Conservation (phyloP, 2,888 invertebrate genomes). For the Pseudanteris insignis region DNA sequence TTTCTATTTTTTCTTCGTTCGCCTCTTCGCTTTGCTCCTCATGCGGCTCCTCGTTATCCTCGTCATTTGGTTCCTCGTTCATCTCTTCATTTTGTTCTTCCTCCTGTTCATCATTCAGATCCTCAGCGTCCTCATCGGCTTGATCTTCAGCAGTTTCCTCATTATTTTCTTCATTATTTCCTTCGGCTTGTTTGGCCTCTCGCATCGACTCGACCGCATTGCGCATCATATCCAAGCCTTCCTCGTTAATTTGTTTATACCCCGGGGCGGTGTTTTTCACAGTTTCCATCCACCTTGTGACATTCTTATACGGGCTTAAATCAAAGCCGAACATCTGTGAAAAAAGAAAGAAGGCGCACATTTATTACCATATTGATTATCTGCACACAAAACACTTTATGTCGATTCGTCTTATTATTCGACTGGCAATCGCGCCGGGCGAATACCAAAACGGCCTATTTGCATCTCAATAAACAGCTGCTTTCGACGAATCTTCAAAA, state of each 20-base stretch:
- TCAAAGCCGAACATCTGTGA: slow-evolving; percentile 57
- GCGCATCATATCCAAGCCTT: slow-evolving; percentile 53
- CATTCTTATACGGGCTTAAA: slow-evolving; percentile 72
- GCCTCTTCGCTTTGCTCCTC: too few species aligned
- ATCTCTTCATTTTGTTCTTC: too few species aligned
- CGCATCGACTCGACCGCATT: slow-evolving; percentile 29
- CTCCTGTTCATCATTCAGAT: too few species aligned
- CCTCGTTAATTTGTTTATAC: slow-evolving; percentile 67
- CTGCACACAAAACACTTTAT: slow-evolving; percentile 18
- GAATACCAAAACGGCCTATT: slow-evolving; percentile 25
- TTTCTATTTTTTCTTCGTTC: too few species aligned
- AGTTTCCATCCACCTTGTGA: slow-evolving; percentile 73
- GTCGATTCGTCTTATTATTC: slow-evolving; percentile 21
- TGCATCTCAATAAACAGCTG: slow-evolving; percentile 22
- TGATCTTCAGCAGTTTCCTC: slow-evolving; percentile 1
- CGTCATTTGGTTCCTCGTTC: too few species aligned
- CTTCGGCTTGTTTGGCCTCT: slow-evolving; percentile 8
- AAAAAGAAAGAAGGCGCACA: slow-evolving; percentile 9
- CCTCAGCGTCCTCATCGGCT: background rate
- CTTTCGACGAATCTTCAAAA: slow-evolving; percentile 16
- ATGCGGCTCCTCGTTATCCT: too few species aligned
- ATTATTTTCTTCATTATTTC: background rate
- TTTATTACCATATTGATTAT: slow-evolving; percentile 32
- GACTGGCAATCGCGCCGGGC: slow-evolving; percentile 10
- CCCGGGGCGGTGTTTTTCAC: slow-evolving; percentile 72